Conservation (phyloP, 2,113 vertebrate genomes). For the Fregetta grallaria region DNA sequence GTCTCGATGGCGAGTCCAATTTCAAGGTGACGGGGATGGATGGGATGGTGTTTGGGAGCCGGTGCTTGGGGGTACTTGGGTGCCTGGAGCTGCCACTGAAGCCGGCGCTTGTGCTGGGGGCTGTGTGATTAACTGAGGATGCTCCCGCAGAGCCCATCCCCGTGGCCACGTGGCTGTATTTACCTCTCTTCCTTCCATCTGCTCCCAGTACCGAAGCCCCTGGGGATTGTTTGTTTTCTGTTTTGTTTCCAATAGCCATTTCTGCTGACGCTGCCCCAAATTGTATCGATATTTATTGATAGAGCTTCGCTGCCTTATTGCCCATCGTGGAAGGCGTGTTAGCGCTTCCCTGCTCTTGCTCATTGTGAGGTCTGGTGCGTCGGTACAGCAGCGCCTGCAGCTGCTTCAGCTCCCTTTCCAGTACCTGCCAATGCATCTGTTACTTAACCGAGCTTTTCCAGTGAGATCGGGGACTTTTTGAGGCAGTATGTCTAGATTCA, state of each 20-base stretch:
- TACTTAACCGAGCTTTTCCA: background rate
- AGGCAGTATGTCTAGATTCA: background rate
- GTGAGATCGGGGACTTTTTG: background rate
- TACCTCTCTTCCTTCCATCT: background rate
- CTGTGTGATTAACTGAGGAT: background rate
- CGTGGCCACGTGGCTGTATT: background rate
- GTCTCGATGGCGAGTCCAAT: constrained; percentile 97
- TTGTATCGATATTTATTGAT: background rate
- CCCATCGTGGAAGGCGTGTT: accelerated
- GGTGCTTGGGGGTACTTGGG: background rate
- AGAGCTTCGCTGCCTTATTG: accelerated
- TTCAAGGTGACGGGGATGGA: constrained; percentile 83
- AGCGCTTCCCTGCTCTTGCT: background rate
- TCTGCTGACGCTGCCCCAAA: background rate
- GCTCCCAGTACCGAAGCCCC: background rate
- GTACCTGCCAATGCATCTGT: background rate
- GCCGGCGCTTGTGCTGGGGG: background rate
- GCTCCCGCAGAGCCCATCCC: background rate
- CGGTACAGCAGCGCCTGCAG: background rate
- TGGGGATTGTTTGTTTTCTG: background rate
- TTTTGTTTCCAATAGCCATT: background rate
- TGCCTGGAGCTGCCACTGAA: background rate
- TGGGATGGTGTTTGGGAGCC: accelerated
- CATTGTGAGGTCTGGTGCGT: accelerated
- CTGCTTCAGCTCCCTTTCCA: background rate